A percentile compares a stretch with the other conserved stretches of the same genome.
phyloP scores from a whole-genome alignment of 1,140 invertebrate species.

The Sycobia sp. region DNA sequence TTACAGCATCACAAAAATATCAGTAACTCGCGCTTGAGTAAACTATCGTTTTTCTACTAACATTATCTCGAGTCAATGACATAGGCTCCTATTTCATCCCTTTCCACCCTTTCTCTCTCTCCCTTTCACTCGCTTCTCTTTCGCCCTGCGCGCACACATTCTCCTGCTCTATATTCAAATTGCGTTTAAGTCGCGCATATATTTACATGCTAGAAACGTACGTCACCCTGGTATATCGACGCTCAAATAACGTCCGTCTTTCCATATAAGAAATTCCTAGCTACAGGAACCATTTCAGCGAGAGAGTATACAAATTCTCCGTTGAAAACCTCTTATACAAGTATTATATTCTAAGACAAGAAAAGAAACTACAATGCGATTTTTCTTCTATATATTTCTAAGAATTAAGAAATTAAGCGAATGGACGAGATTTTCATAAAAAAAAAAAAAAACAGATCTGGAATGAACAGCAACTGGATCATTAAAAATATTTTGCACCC shows the following conservation, averaged over 20 bases:
- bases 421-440: no score
- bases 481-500: no score
- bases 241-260: conserved; percentile 23
- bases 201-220: conserved; percentile 34
- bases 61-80: conserved; percentile 11
- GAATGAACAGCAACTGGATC: no score
- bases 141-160: conserved; percentile 16
- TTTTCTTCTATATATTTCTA: no score
- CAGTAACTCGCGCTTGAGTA: conserved; percentile 42
- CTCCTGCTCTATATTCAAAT: conserved; percentile 31
- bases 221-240: no score
- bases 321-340: no score
- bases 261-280: conserved; percentile 29
- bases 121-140: neutral
- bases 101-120: conserved; percentile 7
- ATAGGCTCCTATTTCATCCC: conserved; percentile 4
- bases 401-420: no score
- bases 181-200: conserved; percentile 34
- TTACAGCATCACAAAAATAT: conserved; percentile 49
- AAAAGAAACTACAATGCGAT: no score
- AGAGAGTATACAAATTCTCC: conserved; percentile 16
- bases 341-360: no score
- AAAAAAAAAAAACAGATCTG: no score
- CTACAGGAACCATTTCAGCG: conserved; percentile 22
- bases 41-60: conserved; percentile 37